Conservation (phyloP, 2,888 invertebrate species). For the Bellardia pandia region DNA sequence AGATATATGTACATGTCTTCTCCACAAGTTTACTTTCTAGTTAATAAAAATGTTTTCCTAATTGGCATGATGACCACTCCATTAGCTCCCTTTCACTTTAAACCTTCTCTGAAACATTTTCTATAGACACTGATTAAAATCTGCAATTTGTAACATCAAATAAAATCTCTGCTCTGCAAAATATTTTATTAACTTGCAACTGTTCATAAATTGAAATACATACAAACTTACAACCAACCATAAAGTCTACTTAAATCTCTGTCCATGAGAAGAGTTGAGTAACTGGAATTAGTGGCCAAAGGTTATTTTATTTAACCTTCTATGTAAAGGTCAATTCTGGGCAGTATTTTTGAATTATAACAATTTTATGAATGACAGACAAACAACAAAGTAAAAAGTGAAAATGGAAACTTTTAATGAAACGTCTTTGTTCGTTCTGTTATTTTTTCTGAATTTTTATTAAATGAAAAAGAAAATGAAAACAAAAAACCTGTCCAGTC, state of each 20-base stretch:
- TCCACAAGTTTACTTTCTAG: no score
- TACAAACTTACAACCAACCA: background rate
- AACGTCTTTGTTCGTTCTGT: background rate
- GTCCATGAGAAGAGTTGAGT: conserved; percentile 15
- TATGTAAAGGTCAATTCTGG: conserved; percentile 32
- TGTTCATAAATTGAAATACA: conserved; percentile 1
- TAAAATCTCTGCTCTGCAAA: conserved; percentile 7
- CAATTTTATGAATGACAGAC: conserved; percentile 25
- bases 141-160: background rate
- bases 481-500: background rate
- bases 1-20: no score
- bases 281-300: conserved; percentile 18
- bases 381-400: background rate
- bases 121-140: background rate
- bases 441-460: background rate
- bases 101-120: background rate
- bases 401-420: conserved; percentile 1
- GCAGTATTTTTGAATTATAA: conserved; percentile 17
- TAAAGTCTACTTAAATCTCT: conserved; percentile 20
- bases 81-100: background rate
- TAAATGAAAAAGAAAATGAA: conserved; percentile 16
- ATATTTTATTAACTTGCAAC: conserved; percentile 9
- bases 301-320: conserved; percentile 31
- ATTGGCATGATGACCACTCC: background rate
- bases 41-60: background rate